phyloP scores from a whole-genome alignment of 2,888 invertebrate species.

The Phortica magna region DNA sequence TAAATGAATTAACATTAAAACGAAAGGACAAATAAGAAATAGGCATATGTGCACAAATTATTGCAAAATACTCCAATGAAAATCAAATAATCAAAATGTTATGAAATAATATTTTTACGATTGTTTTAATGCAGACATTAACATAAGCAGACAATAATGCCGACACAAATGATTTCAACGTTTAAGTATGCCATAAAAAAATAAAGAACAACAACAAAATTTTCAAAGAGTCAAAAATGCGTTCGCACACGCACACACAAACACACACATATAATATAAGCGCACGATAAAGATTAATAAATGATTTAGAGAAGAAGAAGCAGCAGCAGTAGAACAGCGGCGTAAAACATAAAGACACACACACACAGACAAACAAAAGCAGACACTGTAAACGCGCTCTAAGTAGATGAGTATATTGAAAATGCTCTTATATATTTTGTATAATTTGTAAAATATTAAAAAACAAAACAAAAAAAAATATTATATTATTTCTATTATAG shows the following conservation, averaged over 20 bases:
- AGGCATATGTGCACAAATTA: not conserved
- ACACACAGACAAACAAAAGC: not conserved
- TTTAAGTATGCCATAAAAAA: constrained; percentile 10
- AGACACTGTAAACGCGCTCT: not conserved
- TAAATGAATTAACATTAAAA: not conserved
- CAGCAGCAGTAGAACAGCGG: no score
- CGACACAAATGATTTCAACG: constrained; percentile 5
- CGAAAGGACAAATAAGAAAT: not conserved
- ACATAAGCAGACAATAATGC: constrained; percentile 22
- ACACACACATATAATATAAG: not conserved
- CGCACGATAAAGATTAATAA: no score
- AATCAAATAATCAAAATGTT: constrained; percentile 16
- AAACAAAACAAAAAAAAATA: not conserved
- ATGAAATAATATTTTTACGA: constrained; percentile 15
- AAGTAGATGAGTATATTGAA: not conserved
- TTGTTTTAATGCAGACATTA: constrained; percentile 28
- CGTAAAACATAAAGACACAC: not conserved
- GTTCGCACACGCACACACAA: not conserved
- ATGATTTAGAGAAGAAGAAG: not conserved
- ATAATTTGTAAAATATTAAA: constrained; percentile 26
- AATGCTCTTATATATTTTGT: constrained; percentile 8
- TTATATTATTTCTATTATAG: not conserved
- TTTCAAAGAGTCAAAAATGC: not conserved
- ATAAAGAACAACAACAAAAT: not conserved
- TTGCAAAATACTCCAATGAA: not conserved